Evolutionary conservation across 2,888 invertebrate genomes (phyloP).

Genomic region (Entomobrya proxima): DNA sequence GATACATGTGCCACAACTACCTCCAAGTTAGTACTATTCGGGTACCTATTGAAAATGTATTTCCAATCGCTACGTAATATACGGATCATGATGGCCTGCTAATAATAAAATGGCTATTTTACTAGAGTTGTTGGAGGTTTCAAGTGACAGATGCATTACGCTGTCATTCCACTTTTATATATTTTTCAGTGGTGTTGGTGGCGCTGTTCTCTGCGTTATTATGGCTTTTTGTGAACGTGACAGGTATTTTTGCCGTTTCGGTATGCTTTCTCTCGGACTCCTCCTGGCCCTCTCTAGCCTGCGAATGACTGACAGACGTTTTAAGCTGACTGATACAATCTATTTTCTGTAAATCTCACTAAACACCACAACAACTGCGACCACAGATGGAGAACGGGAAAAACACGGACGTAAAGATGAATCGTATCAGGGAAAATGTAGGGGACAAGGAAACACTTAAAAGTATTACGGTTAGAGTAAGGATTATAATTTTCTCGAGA

Average conservation of each 20-base stretch:
- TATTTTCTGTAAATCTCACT: neutral
- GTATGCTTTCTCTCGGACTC: neutral
- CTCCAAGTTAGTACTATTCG: neutral
- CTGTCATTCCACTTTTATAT: conserved; percentile 41
- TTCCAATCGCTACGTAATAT: neutral
- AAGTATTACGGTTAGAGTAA: too few species aligned
- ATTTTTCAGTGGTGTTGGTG: conserved; percentile 14
- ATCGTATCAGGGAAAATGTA: neutral
- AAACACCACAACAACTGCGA: neutral
- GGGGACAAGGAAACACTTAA: too few species aligned
- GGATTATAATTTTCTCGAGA: too few species aligned
- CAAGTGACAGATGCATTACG: conserved; percentile 55
- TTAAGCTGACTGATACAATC: conserved; percentile 6
- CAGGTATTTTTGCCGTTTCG: neutral
- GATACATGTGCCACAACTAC: too few species aligned
- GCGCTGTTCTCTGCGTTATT: too few species aligned
- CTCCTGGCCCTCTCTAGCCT: neutral
- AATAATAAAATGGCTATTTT: neutral
- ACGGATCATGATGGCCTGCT: neutral
- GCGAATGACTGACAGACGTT: conserved; percentile 2
- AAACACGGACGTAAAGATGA: neutral
- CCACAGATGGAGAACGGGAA: neutral
- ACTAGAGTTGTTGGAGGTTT: conserved; percentile 26
- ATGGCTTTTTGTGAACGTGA: conserved; percentile 4
- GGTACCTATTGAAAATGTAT: neutral